Conservation (phyloP, 2,888 invertebrate species). For the Danaus chrysippus region DNA sequence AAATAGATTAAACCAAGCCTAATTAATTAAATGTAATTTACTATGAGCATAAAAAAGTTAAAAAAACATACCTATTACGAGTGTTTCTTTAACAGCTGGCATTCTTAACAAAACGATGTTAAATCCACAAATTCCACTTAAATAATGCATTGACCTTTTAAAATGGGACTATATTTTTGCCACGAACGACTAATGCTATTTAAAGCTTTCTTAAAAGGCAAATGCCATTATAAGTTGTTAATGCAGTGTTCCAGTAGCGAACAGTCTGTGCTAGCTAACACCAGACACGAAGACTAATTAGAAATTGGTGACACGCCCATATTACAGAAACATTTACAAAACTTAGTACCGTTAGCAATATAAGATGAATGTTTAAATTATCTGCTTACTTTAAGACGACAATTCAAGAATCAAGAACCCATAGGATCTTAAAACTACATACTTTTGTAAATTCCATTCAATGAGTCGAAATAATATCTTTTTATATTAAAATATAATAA, state of each 20-base stretch:
- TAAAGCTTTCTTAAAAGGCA: conserved; percentile 13
- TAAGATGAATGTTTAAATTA: conserved; percentile 6
- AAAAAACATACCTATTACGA: too few relatives aligned
- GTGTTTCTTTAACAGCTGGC: too few relatives aligned
- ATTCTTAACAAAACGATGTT: too few relatives aligned
- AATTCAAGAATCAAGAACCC: too few relatives aligned
- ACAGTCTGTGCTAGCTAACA: conserved; percentile 64
- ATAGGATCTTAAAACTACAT: too few relatives aligned
- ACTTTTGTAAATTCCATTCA: too few relatives aligned
- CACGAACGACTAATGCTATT: conserved; percentile 22
- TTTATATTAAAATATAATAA: too few relatives aligned
- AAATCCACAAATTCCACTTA: too few relatives aligned
- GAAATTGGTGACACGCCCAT: conserved; percentile 72
- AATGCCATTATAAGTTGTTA: conserved; percentile 22
- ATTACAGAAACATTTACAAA: conserved; percentile 49
- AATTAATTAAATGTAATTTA: too few relatives aligned
- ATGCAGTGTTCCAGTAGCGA: conserved; percentile 35
- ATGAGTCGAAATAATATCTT: too few relatives aligned
- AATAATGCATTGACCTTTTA: background rate
- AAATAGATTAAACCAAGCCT: too few relatives aligned
- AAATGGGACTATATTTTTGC: conserved; percentile 11
- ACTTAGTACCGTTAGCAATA: conserved; percentile 54
- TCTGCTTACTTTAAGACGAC: background rate
- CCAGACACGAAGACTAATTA: conserved; percentile 76
- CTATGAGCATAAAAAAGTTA: too few relatives aligned